Conservation (phyloP, 1,140 invertebrate species). For the Leguminivora glycinivorella region DNA sequence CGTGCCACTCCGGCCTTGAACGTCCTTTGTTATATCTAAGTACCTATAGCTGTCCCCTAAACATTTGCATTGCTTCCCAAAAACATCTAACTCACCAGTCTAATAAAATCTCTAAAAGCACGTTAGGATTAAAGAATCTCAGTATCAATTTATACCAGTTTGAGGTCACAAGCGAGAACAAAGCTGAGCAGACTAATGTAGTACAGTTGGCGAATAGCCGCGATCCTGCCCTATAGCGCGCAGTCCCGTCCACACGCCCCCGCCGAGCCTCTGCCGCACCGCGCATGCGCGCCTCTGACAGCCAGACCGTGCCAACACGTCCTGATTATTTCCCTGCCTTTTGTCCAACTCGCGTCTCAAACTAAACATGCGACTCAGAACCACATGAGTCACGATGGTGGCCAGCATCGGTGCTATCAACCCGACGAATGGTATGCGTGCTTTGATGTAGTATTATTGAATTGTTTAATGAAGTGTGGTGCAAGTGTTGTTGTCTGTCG, state of each 20-base stretch:
- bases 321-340: constrained; percentile 41
- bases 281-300: constrained; percentile 68
- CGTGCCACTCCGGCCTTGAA: constrained; percentile 60
- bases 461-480: constrained; percentile 30
- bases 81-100: background rate
- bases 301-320: constrained; percentile 59
- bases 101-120: background rate
- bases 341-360: constrained; percentile 2
- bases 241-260: constrained; percentile 56
- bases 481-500: constrained; percentile 35
- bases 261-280: constrained; percentile 56
- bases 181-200: background rate
- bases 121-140: background rate
- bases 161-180: background rate
- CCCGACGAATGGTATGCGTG: constrained; percentile 62
- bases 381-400: constrained; percentile 63
- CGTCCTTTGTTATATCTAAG: constrained; percentile 37
- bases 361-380: constrained; percentile 38
- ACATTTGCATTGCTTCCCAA: background rate
- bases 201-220: background rate
- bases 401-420: constrained; percentile 66
- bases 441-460: background rate
- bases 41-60: constrained; percentile 43
- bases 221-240: constrained; percentile 63
- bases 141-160: background rate